Base-by-base conservation (phyloP, 2,113 vertebrate genomes). In the Myocastor coypus region DNA sequence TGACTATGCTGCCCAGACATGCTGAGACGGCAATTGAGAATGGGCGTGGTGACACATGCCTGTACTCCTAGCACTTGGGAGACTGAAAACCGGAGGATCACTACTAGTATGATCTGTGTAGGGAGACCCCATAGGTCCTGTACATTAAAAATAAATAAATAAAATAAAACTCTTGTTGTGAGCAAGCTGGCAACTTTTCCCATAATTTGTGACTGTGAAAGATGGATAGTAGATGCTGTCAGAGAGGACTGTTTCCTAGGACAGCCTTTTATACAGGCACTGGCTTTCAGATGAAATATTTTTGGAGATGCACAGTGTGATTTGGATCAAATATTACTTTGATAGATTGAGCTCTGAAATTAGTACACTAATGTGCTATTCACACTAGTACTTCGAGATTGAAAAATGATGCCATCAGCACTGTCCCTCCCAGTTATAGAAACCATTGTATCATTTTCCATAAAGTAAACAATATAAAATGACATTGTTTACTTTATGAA, bases 121-220 rank as follows among this genome's bases (percentile, higher is more conserved):
- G 52, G 10, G 13, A 52, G 52, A 52, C 52, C 52, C 52, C 13
- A 13, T 52, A 52, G 52, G 13, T 13, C 13, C 52, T 52, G 52
- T 52, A 52, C 52, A 52, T 52, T 52, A 52, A 52, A 52, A 52
- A 52, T 52, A 52, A 52, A 52, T 52, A 52, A 52, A 52, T 52
- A 52, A 52, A 52, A 2, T 71, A 92, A 91, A 88, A n/a, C 7
- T 80, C 91, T 91, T 66, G 19, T 50, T 64, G 66, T 87, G 66
- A 94, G 40, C 28, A 92, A 83, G 26, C 63, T 89, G 93, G 66
- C 42, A 86, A 42, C 71, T 55, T 88, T 71, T 87, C 81, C 59
- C 59, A n/a, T 50, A 75, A 73, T 55, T 71, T 81, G 78, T 73
- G 83, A 78, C 46, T 80, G 55, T 52, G 63, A 83, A 91, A 91